Evolutionary conservation across 2,797 vertebrate genomes (phyloP).

Genomic region (Gadopsis marmoratus): DNA sequence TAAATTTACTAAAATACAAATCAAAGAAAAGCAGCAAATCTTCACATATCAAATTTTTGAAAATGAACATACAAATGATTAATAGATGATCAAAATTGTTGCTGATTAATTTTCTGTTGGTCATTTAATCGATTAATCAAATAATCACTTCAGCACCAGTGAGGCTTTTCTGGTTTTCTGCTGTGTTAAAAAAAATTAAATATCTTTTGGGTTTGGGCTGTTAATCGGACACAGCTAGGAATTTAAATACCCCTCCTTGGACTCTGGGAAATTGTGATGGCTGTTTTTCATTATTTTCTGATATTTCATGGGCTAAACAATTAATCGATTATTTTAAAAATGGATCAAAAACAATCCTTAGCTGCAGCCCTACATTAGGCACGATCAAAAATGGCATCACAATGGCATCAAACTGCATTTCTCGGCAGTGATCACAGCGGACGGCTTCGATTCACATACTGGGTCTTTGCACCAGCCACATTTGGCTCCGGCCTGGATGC

Average conservation of each 20-base stretch:
- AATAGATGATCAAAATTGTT: too few relatives aligned
- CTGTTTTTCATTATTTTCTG: not conserved
- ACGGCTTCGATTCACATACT: conserved; percentile 83
- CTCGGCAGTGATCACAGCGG: conserved; percentile 35
- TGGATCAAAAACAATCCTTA: not conserved
- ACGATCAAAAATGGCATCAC: not conserved
- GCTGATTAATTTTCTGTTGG: too few relatives aligned
- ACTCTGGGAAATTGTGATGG: not conserved
- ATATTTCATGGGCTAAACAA: not conserved
- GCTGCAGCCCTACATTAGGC: not conserved
- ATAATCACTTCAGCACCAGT: not conserved
- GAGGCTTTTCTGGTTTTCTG: not conserved
- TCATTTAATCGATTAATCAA: not conserved
- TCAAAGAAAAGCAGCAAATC: not conserved
- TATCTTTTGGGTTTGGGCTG: not conserved
- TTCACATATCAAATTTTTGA: not conserved
- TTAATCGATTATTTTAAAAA: not conserved
- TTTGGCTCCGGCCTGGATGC: conserved; percentile 96
- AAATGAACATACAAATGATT: not conserved
- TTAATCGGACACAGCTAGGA: not conserved
- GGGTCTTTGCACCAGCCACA: conserved; percentile 97
- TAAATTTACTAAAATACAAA: too few relatives aligned
- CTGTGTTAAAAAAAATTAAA: not conserved
- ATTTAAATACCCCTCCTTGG: not conserved
- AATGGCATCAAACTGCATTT: conserved; percentile 26